Evolutionary conservation across 2,797 vertebrate genomes (phyloP), one percentile per base, ranked within the genome.

Genomic region (Clarias platycephalus): DNA sequence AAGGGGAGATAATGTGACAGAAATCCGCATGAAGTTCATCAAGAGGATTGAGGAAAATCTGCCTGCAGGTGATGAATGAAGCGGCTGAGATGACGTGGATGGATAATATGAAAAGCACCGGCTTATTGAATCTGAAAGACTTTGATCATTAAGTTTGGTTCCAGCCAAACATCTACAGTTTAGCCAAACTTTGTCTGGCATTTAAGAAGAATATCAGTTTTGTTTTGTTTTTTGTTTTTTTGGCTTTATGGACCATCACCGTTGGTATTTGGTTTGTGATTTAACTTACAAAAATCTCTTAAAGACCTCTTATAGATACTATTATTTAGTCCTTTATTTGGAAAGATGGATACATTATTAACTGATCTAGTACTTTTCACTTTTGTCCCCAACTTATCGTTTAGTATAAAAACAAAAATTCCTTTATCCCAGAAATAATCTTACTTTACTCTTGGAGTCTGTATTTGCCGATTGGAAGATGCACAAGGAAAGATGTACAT

Each of bases 21-120:
- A 99, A 93, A 98, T 99, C 82, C 94, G 98, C 34, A 98, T 99
- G 98, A 97, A 97, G 92, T 99, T 99, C 91, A 97, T 99, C 92
- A 97, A 97, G 93, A 92, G 98, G 91, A 99, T 99, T 28, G 98
- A 99, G 89, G 98, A 99, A 92, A 99, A 98, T 88, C 94, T 99
- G 77, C 98, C 98, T 0, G 97, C 97, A 15, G 98, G 98, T 83
- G 98, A 99, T 34, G 95, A 96, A 85, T 96, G 91, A 95, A 74
- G 49, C 49, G 53, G n/a, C 49, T 80, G 20, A 31, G 34, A 28
- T 64, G 49, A 31, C 75, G 4, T n/a, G 55, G 16, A 8, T 80
- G 66, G n/a, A 44, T 94, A 95, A 58, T 15, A 20, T 40, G 22
- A 58, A 70, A 68, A n/a, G 70, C 94, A 63, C 53, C 49, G 62